phyloP scores from a whole-genome alignment of 2,113 vertebrate genomes.

The Charadrius vociferus region DNA sequence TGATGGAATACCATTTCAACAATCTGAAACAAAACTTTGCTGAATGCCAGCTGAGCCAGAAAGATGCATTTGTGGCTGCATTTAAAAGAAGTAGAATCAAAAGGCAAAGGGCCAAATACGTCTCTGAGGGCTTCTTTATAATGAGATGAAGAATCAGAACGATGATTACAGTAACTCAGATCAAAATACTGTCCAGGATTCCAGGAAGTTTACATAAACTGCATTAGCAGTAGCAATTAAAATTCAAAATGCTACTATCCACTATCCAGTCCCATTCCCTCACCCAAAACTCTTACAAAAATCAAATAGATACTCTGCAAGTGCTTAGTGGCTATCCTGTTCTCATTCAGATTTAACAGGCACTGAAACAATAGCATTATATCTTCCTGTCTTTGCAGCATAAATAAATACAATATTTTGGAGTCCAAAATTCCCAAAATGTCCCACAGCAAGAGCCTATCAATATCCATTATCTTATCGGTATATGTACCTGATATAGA shows the following conservation, averaged over 20 bases:
- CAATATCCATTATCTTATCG: conserved; percentile 39
- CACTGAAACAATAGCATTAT: not conserved
- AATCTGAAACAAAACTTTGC: not conserved
- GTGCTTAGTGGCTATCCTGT: not conserved
- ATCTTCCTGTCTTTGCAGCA: conserved; percentile 14
- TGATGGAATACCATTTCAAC: not conserved
- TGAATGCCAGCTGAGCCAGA: not conserved
- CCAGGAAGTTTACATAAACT: conserved; percentile 44
- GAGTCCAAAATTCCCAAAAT: conserved; percentile 24
- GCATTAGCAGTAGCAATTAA: conserved; percentile 21
- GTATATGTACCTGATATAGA: not conserved
- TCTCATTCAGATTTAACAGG: not conserved
- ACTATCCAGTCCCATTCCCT: not conserved
- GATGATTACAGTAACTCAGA: conserved; percentile 36
- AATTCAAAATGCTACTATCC: not conserved
- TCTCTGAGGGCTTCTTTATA: not conserved
- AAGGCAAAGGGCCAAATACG: not conserved
- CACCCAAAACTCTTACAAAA: not conserved
- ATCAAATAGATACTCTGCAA: not conserved
- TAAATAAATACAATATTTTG: conserved; percentile 10
- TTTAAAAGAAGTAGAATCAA: not conserved
- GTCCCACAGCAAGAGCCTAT: not conserved
- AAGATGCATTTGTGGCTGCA: conserved; percentile 18
- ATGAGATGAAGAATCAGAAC: conserved; percentile 26
- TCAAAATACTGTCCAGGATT: conserved; percentile 39